Base-by-base conservation (phyloP, 2,888 invertebrate genomes). In the Anoncus sp. region DNA sequence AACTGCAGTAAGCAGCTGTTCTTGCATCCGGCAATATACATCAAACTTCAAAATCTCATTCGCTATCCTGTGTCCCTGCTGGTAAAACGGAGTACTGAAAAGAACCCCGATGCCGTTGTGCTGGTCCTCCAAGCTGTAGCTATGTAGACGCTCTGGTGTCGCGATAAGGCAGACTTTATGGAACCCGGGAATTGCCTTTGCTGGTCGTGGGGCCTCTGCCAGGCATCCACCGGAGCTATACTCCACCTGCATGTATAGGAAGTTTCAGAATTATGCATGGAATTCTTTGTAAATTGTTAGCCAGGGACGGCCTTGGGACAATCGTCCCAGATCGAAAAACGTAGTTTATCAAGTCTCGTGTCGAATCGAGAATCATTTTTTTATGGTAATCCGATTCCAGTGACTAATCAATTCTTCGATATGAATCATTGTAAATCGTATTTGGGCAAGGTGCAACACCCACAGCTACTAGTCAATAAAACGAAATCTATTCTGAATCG, bases 21-120 rank as follows among this genome's bases (percentile, higher is more conserved):
- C 45, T 72, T 55, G 49, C 62, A 63, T 82, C 81, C 84, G 73
- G 79, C 80, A 76, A 82, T 80, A 84, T 79, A 79, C 75, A n/a
- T n/a, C 81, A 80, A 85, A 86, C 86, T 85, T 86, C 82, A 83
- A 85, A 85, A 87, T 84, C 84, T 86, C 84, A 67, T 63, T 76
- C 74, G 60, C 76, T 80, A 78, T 78, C 73, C 82, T 18, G 70
- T 40, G 73, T 81, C 18, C 27, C 65, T 55, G 45, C 27, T 20
- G 20, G 60, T 77, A 69, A 31, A 49, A 76, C 59, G 57, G 59
- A 62, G 60, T 71, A 40, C 59, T 45, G 73, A 67, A 38, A 69
- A 62, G 60, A 66, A 69, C 59, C 27, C 38, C 40, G 45, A 55
- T 55, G 49, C 43, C 62, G 71, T 20, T 35, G 63, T 35, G 59